phyloP scores from a whole-genome alignment of 2,797 vertebrate genomes.

The Remorina albescens region DNA sequence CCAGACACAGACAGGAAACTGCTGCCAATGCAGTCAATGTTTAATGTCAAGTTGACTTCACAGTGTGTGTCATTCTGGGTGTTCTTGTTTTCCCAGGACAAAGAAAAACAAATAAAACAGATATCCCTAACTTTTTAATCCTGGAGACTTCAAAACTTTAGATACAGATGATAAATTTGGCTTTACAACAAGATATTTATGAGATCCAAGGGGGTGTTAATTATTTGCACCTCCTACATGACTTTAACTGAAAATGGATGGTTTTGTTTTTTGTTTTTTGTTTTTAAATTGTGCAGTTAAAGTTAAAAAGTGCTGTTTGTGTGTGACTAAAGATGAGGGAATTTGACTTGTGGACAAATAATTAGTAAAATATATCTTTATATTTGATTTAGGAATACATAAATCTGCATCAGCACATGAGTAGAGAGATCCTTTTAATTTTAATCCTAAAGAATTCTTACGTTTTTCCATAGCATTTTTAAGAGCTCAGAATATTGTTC shows the following conservation, averaged over 20 bases:
- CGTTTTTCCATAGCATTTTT: no score
- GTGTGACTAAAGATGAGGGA: neutral
- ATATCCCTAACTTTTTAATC: slow-evolving; percentile 4
- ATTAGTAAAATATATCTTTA: no score
- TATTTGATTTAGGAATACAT: no score
- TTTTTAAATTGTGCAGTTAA: no score
- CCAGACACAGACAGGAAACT: neutral
- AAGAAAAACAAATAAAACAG: neutral
- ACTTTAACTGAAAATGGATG: no score
- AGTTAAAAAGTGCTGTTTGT: no score
- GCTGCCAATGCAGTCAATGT: neutral
- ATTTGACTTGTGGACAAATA: neutral
- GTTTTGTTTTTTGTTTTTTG: no score
- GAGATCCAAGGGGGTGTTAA: no score
- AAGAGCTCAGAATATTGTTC: neutral
- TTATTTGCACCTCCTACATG: neutral
- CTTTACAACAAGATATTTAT: no score
- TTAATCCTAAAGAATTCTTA: no score
- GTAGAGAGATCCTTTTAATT: neutral
- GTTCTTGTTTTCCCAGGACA: slow-evolving; percentile 4
- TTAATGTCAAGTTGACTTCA: slow-evolving; percentile 12
- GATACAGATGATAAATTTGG: neutral
- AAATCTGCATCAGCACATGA: neutral
- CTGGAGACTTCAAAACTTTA: neutral
- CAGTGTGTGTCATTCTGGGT: neutral